Conservation (phyloP, 2,797 vertebrate species). For the Capromys pilorides region DNA sequence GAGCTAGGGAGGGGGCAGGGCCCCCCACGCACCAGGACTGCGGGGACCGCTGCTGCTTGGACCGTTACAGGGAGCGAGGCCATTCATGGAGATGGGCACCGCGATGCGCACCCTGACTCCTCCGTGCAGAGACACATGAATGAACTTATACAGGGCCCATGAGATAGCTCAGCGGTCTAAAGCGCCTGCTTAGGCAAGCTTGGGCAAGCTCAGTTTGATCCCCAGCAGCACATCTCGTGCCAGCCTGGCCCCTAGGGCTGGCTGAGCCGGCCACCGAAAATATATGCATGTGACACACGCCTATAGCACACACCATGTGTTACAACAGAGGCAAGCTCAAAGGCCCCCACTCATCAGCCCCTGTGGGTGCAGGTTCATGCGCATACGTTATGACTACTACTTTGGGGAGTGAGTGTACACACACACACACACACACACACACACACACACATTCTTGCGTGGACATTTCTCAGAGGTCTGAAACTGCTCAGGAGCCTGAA, state of each 20-base stretch:
- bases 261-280: too few species aligned
- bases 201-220: too few species aligned
- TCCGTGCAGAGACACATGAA: background rate
- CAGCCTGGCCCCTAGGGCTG: too few species aligned
- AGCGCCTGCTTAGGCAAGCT: too few species aligned
- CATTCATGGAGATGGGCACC: background rate
- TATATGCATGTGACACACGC: too few species aligned
- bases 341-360: background rate
- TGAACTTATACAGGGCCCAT: background rate
- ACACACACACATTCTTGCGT: background rate
- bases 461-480: background rate
- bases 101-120: background rate
- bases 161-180: too few species aligned
- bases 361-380: rapidly evolving
- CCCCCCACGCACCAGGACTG: background rate
- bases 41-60: background rate
- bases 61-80: background rate
- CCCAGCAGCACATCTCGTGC: too few species aligned
- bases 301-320: background rate
- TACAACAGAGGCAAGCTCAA: background rate
- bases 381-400: rapidly evolving
- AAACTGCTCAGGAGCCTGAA: background rate
- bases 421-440: too few species aligned
- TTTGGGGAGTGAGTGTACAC: background rate
- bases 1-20: rapidly evolving